Base-by-base conservation (phyloP, 2,888 invertebrate genomes). In the Mycalesis mineus region DNA sequence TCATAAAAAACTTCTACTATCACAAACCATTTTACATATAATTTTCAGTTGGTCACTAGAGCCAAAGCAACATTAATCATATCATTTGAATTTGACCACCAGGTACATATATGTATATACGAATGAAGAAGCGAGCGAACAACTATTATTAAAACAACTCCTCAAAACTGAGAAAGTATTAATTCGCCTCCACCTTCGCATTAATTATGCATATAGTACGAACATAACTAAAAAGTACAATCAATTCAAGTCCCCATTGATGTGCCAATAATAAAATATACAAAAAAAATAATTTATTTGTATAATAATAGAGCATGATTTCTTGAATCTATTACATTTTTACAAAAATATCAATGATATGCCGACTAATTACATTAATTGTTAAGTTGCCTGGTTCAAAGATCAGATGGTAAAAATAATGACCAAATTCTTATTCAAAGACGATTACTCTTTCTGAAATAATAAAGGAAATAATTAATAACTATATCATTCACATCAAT, bases 281-380 rank as follows among this genome's bases (percentile, higher is more conserved):
- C 40, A 40, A 49, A 13, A 36, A 48, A 14, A 17, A n/a, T 49
- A 37, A 53, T 55, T 55, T 29, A 48, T 37, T 47, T 58, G 41
- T 55, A 55, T 42, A 49, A 41, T 42, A 49, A 41, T 36, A 60
- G 17, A 50, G 54, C 58, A 61, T 52, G 51, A 58, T 55, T 61
- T 36, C 9, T 22, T 55, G 40, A 44, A 54, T 37, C 44, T 58
- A 31, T 52, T 55, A 61, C 60, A 68, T 56, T 57, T 64, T 62
- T 67, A 67, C 62, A 69, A 71, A 68, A 71, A 70, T 67, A 64
- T 67, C 61, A 68, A 67, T 71, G 71, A 73, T 72, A 71, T 71
- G 69, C 67, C 61, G 61, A 58, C 64, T 70, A 33, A 14, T 39
- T 4, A 50, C 57, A 49, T 60, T 56, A 47, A n/a, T n/a, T n/a